Conservation (phyloP, 92 coral and sea anemone species). For the Porites lobata region DNA sequence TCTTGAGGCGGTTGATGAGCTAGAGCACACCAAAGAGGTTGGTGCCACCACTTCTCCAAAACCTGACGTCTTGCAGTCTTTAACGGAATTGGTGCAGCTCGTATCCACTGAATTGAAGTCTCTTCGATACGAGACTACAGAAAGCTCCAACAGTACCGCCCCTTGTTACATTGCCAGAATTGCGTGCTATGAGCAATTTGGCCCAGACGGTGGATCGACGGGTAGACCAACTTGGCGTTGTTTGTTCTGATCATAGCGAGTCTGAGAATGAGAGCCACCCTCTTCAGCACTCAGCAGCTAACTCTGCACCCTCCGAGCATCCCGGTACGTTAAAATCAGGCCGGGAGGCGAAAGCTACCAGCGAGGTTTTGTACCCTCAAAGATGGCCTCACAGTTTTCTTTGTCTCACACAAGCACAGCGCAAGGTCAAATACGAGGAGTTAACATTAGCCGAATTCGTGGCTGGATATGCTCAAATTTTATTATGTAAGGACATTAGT, state of each 20-base stretch:
- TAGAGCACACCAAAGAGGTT: not conserved
- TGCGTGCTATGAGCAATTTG: conserved; percentile 5
- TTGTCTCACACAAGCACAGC: too few species aligned
- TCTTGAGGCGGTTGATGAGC: not conserved
- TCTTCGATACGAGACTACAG: not conserved
- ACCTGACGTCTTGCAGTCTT: not conserved
- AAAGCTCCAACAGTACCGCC: not conserved
- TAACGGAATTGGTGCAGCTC: not conserved
- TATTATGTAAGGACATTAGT: not conserved
- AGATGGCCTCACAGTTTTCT: too few species aligned
- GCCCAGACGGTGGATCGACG: too few species aligned
- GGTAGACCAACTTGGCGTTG: too few species aligned
- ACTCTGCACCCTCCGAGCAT: not conserved
- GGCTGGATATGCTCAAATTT: not conserved
- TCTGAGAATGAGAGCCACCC: too few species aligned
- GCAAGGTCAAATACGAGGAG: not conserved
- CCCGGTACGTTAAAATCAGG: conserved; percentile 29
- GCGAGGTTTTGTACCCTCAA: too few species aligned
- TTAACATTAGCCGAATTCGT: not conserved
- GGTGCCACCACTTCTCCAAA: not conserved
- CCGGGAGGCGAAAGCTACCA: not conserved
- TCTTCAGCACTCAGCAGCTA: too few species aligned
- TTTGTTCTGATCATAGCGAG: too few species aligned
- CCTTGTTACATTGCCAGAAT: not conserved
- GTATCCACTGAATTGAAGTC: not conserved